Conservation (phyloP, 1,140 invertebrate species). For the Anastrepha obliqua region DNA sequence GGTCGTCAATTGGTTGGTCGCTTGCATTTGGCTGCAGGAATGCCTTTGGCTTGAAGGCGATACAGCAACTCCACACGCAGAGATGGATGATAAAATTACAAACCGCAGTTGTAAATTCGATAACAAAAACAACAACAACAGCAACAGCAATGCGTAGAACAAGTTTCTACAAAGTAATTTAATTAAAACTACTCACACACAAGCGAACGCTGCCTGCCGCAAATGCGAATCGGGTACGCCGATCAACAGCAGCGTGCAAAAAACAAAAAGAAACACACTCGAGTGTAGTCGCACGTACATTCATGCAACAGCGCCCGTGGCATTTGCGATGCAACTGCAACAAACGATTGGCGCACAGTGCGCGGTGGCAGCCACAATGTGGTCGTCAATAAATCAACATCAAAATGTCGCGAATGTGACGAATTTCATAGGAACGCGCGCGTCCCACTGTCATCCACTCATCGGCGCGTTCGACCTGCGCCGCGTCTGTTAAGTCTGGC, state of each 20-base stretch:
- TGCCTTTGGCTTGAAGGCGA: not conserved
- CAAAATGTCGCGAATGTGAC: slow-evolving; percentile 31
- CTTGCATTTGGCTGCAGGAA: not conserved
- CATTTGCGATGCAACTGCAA: not conserved
- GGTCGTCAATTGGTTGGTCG: not conserved
- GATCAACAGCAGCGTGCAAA: not conserved
- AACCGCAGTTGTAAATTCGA: not conserved
- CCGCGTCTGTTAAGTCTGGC: not conserved
- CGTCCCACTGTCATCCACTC: not conserved
- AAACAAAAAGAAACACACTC: not conserved
- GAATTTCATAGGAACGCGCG: slow-evolving; percentile 38
- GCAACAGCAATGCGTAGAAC: not conserved
- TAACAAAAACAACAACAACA: not conserved
- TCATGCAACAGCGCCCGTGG: not conserved
- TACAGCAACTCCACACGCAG: not conserved
- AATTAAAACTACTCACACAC: slow-evolving; percentile 11
- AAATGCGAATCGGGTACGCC: not conserved
- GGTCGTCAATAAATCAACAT: slow-evolving; percentile 28
- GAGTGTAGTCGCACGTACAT: not conserved
- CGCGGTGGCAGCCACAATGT: not conserved
- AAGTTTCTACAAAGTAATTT: slow-evolving; percentile 39
- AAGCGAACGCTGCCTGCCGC: not conserved
- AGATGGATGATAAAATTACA: not conserved
- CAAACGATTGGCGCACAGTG: not conserved
- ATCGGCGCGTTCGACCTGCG: not conserved